phyloP scores from a whole-genome alignment of 1,140 invertebrate genomes.

The Drosophila truncata region DNA sequence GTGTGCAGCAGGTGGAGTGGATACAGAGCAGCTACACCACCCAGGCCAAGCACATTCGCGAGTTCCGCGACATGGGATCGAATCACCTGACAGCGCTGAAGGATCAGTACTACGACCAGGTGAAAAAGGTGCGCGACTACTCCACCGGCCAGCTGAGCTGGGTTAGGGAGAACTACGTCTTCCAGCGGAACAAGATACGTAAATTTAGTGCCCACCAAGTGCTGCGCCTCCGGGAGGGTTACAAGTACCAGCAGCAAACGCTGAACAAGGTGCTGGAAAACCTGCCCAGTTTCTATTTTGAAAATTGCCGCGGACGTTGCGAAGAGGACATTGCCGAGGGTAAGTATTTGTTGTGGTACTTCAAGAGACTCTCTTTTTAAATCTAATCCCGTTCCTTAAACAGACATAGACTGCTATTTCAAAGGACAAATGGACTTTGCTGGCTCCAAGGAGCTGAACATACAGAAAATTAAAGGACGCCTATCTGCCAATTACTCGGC shows the following conservation, averaged over 20 bases:
- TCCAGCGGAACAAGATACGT: conserved; percentile 96
- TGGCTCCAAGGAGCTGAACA: conserved; percentile 66
- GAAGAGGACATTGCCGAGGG: conserved; percentile 88
- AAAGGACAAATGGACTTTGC: conserved; percentile 87
- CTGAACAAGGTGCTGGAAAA: conserved; percentile 97
- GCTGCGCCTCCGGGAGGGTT: conserved; percentile 94
- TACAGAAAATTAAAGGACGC: conserved; percentile 76
- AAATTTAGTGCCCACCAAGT: conserved; percentile 98
- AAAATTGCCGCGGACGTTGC: conserved; percentile 95
- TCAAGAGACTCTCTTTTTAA: no score
- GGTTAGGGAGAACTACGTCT: conserved; percentile 97
- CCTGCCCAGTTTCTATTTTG: conserved; percentile 95
- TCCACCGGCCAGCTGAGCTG: conserved; percentile 95
- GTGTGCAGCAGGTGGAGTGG: conserved; percentile 96
- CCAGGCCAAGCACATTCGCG: conserved; percentile 94
- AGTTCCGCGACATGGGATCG: conserved; percentile 95
- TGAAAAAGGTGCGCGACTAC: conserved; percentile 94
- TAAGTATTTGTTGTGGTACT: conserved; percentile 35
- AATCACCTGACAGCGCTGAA: conserved; percentile 93
- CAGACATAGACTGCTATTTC: conserved; percentile 87
- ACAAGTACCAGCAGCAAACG: conserved; percentile 97
- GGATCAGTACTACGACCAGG: conserved; percentile 97
- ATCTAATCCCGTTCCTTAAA: neutral
- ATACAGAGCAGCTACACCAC: conserved; percentile 95
- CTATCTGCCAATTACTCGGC: conserved; percentile 86